Evolutionary conservation across 2,888 invertebrate genomes (phyloP), one percentile per base, ranked within the genome.

Genomic region (Torymus texanus): DNA sequence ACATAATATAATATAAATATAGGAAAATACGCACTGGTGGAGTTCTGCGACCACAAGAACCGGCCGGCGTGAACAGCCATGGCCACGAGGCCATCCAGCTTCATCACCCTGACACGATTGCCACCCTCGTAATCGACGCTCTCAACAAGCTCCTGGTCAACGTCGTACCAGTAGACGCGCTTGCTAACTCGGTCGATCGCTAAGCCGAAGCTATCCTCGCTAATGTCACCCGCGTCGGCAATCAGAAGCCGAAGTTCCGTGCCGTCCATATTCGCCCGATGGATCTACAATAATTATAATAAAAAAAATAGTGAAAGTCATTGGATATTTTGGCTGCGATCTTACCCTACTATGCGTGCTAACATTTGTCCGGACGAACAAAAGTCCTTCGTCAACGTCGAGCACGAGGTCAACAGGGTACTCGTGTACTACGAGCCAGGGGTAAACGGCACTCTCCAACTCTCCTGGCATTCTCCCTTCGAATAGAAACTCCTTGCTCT

Each of bases 91-190:
- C 41, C 41, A 5, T 41, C 41, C 41, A 18, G 56, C 8, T 58
- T 56, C 3, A 53, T 61, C 18, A 75, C 67, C 24, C 16, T 67
- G 10, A 67, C 50, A 8, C 75, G 75, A 1, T 61, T 13, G 1
- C 59, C 51, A 0, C 75, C 75, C 12, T 66, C 21, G 41, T 75
- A 75, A 58, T 75, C 75, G 2, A 53, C 14, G 18, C 75, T 75
- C 24, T 75, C 75, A 5, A 75, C 53, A 2, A 58, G 50, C n/a
- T 66, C 66, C 16, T 59, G 59, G 5, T 67, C 75, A 0, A 59
- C 58, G 29, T 75, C 59, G 18, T 75, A 66, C 75, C 75, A 75
- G 51, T 75, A 75, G 18, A 75, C 24, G 2, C 75, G 50, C 11
- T 67, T 75, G 18, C 21, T 67, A 5, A 41, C 12, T 5, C 75